Percentiles rank a stretch among this genome's conserved stretches.
phyloP scores from a whole-genome alignment of 2,797 vertebrate species.

The Acipenser transmontanus region DNA sequence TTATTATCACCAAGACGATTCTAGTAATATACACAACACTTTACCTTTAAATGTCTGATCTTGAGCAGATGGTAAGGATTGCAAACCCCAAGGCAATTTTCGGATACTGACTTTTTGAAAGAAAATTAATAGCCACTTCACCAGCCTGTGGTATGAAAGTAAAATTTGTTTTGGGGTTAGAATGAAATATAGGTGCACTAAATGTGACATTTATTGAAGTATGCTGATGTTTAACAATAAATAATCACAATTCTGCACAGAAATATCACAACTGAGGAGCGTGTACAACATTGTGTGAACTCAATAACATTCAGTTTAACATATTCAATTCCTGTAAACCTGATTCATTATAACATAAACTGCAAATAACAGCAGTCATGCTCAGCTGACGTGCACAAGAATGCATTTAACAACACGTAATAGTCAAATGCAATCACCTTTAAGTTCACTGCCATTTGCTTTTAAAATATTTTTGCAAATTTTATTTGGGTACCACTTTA shows the following conservation, averaged over 20 bases:
- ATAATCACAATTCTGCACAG: not conserved
- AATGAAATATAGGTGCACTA: not conserved
- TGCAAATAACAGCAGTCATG: not conserved
- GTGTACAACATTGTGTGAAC: not conserved
- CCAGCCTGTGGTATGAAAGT: conserved; percentile 1
- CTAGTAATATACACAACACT: not conserved
- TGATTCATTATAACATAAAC: not conserved
- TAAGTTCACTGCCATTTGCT: too few relatives aligned
- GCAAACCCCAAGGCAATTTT: not conserved
- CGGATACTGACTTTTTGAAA: not conserved
- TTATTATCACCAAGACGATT: not conserved
- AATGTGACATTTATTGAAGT: not conserved
- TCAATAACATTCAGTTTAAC: not conserved
- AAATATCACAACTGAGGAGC: not conserved
- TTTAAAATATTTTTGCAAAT: too few relatives aligned
- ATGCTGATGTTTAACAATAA: not conserved
- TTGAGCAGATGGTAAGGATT: not conserved
- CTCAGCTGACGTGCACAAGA: too few relatives aligned
- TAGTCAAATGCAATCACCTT: too few relatives aligned
- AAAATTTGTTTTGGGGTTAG: not conserved
- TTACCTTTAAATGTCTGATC: not conserved
- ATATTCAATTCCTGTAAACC: not conserved
- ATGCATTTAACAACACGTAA: too few relatives aligned
- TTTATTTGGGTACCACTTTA: too few relatives aligned
- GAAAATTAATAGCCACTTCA: conserved; percentile 2